Percentiles rank a stretch among this genome's conserved stretches.
Conservation (phyloP, 1,140 invertebrate genomes). For the Euura saliciscinereae region DNA sequence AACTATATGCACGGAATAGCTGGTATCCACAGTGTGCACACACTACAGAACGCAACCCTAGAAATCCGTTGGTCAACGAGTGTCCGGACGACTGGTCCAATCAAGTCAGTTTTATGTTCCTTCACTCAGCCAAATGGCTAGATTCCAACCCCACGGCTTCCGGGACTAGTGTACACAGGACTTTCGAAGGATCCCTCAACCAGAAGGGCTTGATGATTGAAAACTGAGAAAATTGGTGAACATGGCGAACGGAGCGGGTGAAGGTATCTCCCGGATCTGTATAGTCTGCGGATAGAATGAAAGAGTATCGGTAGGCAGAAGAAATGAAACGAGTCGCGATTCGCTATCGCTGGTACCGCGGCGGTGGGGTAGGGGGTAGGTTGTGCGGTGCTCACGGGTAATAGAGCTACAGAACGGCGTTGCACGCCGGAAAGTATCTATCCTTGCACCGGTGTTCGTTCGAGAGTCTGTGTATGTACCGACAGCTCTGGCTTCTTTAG, state of each 20-base stretch:
- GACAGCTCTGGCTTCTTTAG: not conserved
- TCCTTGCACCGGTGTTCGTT: not conserved
- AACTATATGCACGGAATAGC: not conserved
- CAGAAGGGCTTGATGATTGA: no score
- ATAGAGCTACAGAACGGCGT: conserved; percentile 6
- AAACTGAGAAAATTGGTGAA: no score
- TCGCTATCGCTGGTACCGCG: not conserved
- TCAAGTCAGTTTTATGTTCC: not conserved
- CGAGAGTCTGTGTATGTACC: not conserved
- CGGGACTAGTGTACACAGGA: no score
- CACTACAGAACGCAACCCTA: not conserved
- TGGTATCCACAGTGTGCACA: not conserved
- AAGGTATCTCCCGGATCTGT: not conserved
- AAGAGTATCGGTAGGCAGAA: not conserved
- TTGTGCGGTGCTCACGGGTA: not conserved
- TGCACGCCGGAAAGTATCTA: not conserved
- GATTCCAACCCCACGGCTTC: no score
- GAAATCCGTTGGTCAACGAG: conserved; percentile 1
- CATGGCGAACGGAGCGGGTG: not conserved
- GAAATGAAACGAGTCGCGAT: conserved; percentile 7
- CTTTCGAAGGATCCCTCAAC: no score
- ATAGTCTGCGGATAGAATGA: not conserved
- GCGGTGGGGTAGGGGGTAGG: no score
- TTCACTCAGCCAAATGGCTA: not conserved
- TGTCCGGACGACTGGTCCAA: not conserved